Base-by-base conservation (phyloP, 1,140 invertebrate genomes). In the Achatina immaculata region DNA sequence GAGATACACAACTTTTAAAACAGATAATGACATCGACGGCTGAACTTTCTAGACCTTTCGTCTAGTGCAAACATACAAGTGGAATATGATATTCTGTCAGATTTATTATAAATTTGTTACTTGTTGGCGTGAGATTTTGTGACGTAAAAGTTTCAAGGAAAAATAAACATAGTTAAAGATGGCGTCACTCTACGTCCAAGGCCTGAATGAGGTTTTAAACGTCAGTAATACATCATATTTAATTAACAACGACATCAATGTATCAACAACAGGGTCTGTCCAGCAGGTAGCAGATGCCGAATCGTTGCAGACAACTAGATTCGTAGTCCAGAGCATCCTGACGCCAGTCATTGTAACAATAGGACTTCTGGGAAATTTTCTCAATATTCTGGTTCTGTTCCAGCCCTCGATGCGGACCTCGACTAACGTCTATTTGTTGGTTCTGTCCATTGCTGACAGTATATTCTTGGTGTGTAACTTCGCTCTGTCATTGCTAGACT, bases 401-500 rank as follows among this genome's bases (percentile, higher is more conserved):
- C 92, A 94, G 81, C 92, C 94, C 81, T 93, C 94, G 62, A 95
- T 95, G 95, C 90, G 94, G 79, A 94, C 93, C 74, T 95, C 95
- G 36, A 95, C 95, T 65, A 95, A 95, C 90, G 89, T 89, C 78
- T 95, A 95, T 90, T 90, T 95, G 82, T 94, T 94, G 82, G 94
- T 94, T 0, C 88, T 95, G 81, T 95, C 95, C 58, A 92, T 95
- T 55, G 94, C 94, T 43, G 95, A 95, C 86, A 92, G 95, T 69
- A 90, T 95, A 43, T 95, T 95, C 89, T 91, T 95, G 51, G 90
- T 95, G 48, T 94, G 94, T 85, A 93, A 78, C 31, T 82, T 88
- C 19, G 79, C 84, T 0, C 81, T 89, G 19, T 86, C 86, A 0
- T 84, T 88, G 43, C 72, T 86, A 1, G 82, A 82, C 66, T 89